phyloP scores from a whole-genome alignment of 2,797 vertebrate species.

The Platyrinchus mystaceus region DNA sequence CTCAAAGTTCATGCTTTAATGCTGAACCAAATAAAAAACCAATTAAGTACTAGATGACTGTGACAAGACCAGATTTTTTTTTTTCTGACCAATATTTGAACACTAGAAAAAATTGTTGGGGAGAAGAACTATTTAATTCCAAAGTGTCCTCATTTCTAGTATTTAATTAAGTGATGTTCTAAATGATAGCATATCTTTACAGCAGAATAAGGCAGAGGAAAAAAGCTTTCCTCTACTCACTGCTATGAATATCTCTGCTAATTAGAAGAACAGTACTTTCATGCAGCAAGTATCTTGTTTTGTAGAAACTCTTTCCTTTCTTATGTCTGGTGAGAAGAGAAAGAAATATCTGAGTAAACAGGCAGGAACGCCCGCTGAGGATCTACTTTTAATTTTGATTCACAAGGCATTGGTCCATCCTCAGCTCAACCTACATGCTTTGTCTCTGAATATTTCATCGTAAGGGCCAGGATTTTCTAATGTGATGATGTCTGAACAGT shows the following conservation, averaged over 20 bases:
- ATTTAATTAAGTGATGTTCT: constrained; percentile 69
- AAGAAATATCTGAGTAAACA: neutral
- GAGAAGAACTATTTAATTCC: constrained; percentile 58
- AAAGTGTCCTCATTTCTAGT: constrained; percentile 27
- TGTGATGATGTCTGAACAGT: accelerated
- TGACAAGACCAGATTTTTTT: neutral
- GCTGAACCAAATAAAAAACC: constrained; percentile 42
- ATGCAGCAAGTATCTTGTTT: neutral
- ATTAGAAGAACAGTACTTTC: constrained; percentile 40
- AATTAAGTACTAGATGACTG: constrained; percentile 38
- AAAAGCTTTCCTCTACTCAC: neutral
- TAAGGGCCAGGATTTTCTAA: neutral
- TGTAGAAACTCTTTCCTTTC: constrained; percentile 20
- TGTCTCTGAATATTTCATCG: neutral
- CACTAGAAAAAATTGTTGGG: constrained; percentile 30
- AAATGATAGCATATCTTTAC: constrained; percentile 52
- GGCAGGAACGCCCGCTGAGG: neutral
- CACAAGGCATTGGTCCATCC: neutral
- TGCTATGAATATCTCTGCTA: constrained; percentile 43
- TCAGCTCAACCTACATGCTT: neutral
- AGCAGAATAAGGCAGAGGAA: neutral
- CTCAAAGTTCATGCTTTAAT: constrained; percentile 29
- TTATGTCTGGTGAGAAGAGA: neutral
- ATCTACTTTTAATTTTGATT: neutral
- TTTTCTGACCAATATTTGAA: constrained; percentile 39